Percentiles rank a stretch among this genome's conserved stretches.
These are phyloP conservation scores for Conomelus anceps DNA, from an alignment of 2,888 invertebrate species.

Conservation along the genomic window DNA sequence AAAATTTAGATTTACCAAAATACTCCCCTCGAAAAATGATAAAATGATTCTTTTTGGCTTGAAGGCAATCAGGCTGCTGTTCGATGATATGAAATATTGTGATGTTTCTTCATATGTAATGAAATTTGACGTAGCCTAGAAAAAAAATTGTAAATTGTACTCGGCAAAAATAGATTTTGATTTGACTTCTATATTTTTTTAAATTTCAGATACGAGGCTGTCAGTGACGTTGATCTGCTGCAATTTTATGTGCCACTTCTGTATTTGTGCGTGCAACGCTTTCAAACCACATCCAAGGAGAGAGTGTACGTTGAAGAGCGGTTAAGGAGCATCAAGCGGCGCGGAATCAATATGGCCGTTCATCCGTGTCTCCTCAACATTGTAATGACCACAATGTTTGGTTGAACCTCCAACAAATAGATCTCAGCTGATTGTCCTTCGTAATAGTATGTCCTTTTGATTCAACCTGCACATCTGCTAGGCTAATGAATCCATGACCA, in stretches of 20 bases:
- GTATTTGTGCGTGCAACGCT: constrained; percentile 59
- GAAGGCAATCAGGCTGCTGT: no score
- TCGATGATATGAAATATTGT: no score
- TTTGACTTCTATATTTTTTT: no score
- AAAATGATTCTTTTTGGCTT: no score
- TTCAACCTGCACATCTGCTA: not conserved
- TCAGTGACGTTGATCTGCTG: constrained; percentile 63
- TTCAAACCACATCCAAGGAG: constrained; percentile 58
- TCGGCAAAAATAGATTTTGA: no score
- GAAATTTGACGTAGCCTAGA: no score
- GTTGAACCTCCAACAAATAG: not conserved
- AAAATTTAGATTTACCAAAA: no score
- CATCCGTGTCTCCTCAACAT: constrained; percentile 56
- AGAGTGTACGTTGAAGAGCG: constrained; percentile 55
- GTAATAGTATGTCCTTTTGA: no score
- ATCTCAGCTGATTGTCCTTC: no score
- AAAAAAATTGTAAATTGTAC: no score
- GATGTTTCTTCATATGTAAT: no score
- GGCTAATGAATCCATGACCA: not conserved
- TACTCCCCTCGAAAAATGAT: no score
- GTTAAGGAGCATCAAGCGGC: constrained; percentile 53
- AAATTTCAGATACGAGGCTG: constrained; percentile 54
- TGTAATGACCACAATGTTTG: constrained; percentile 45
- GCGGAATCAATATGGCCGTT: constrained; percentile 60
- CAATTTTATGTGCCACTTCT: constrained; percentile 61